phyloP scores from a whole-genome alignment of 2,888 invertebrate genomes.

The Incurvaria masculella region DNA sequence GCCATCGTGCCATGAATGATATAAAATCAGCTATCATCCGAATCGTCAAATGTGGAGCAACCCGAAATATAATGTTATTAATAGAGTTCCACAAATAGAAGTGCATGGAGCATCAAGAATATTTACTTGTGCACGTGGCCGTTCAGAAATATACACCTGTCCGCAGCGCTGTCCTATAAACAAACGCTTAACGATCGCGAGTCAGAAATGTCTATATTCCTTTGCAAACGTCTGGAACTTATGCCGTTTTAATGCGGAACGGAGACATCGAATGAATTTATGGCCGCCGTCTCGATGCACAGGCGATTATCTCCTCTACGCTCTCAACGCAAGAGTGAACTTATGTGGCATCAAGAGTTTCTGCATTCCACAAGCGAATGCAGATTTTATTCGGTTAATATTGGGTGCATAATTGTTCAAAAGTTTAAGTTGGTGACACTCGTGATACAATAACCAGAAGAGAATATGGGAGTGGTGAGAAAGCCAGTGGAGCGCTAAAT shows the following conservation, averaged over 20 bases:
- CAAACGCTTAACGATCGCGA: neutral
- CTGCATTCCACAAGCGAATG: too few relatives aligned
- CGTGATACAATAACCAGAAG: neutral
- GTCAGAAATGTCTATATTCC: neutral
- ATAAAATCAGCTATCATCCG: too few relatives aligned
- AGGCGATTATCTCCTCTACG: too few relatives aligned
- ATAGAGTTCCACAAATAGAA: neutral
- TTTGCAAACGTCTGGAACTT: neutral
- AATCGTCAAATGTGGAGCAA: neutral
- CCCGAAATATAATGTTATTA: neutral
- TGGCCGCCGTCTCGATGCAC: too few relatives aligned
- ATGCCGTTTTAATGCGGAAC: neutral
- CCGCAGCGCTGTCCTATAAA: neutral
- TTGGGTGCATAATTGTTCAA: too few relatives aligned
- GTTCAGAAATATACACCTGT: neutral
- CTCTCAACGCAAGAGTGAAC: too few relatives aligned
- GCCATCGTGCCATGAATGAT: too few relatives aligned
- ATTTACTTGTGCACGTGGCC: neutral
- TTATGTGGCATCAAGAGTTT: too few relatives aligned
- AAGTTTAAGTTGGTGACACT: neutral
- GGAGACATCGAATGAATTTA: too few relatives aligned
- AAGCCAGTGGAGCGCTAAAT: slow-evolving; percentile 44
- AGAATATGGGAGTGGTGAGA: slow-evolving; percentile 29
- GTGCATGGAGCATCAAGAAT: neutral
- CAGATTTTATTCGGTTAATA: too few relatives aligned